Percentiles rank a stretch among this genome's conserved stretches.
Conservation (phyloP, 2,888 invertebrate genomes). For the Cetonia aurata region DNA sequence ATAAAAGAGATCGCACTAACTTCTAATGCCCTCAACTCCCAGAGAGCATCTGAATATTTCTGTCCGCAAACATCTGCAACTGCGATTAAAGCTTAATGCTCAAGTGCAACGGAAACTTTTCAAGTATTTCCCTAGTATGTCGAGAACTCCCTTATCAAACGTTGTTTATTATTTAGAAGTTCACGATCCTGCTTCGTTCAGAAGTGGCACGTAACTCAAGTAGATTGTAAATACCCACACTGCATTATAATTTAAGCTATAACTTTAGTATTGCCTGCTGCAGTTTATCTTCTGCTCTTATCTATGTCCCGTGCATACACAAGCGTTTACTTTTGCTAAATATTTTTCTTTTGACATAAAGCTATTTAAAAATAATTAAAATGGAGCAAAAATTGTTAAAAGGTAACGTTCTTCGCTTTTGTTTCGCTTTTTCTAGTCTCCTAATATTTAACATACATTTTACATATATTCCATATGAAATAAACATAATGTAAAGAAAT, state of each 20-base stretch:
- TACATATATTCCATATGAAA: no score
- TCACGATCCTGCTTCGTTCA: slow-evolving; percentile 7
- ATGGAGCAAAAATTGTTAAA: no score
- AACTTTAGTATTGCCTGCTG: slow-evolving; percentile 7
- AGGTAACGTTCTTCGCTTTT: no score
- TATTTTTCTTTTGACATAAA: no score
- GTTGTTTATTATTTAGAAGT: slow-evolving; percentile 30
- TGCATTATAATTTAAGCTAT: slow-evolving; percentile 31
- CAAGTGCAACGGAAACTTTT: slow-evolving; percentile 4
- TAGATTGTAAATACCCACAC: slow-evolving; percentile 28
- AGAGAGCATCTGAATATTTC: slow-evolving; percentile 13
- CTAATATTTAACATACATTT: no score
- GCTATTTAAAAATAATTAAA: no score
- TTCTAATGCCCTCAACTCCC: no score
- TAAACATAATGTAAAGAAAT: no score
- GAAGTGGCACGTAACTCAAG: slow-evolving; percentile 23
- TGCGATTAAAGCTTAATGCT: slow-evolving; percentile 26
- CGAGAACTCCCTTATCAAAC: slow-evolving; percentile 16
- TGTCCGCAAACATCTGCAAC: slow-evolving; percentile 24
- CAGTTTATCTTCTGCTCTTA: neutral
- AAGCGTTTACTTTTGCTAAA: no score
- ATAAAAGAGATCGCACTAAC: no score
- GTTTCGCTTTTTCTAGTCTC: no score
- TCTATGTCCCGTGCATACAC: neutral
- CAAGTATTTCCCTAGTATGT: slow-evolving; percentile 30